Evolutionary conservation across 2,797 vertebrate species (phyloP), one percentile per base, ranked within the genome.

Genomic region (Sciaenops ocellatus): DNA sequence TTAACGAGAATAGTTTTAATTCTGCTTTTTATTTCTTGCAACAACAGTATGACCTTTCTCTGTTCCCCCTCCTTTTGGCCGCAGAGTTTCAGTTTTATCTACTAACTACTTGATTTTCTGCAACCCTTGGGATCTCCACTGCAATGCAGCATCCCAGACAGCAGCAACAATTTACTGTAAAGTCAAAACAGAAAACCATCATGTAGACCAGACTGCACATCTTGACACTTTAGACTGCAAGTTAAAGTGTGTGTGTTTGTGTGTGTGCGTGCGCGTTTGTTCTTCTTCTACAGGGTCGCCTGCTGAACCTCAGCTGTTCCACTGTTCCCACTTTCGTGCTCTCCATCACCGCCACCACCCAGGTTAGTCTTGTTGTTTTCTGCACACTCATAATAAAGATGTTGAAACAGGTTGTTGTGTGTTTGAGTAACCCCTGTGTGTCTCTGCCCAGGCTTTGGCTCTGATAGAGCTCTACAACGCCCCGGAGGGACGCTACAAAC

Each of bases 391-490:
- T n/a, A n/a, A n/a, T n/a, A n/a, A 41, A 61, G 13, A 18, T 7
- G 5, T 18, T 1, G 0, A 61, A 57, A 26, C 13, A 17, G n/a
- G 26, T 47, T 17, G 5, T 47, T 69, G 26, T 69, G 60, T 50
- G 50, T 56, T 1, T 57, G 24, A 44, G n/a, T 84, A 57, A 76
- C 55, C 22, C 22, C 20, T 24, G 46, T 79, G 44, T 74, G 64
- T 78, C 52, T 87, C 22, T 80, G 72, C 24, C 51, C 89, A 99
- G 98, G 98, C 98, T 42, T 91, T 99, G 84, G 98, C 98, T 82
- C 92, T 99, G 95, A 98, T 99, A 94, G 98, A 99, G 91, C 95
- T 99, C 26, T 99, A 99, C 93, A 99, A 99, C 7, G 97, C 97
- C 69, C 97, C 97, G 0, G 97, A 99, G 84, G 97, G 97, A 71